Conservation (phyloP, 2,888 invertebrate species). For the Pandemis heparana region DNA sequence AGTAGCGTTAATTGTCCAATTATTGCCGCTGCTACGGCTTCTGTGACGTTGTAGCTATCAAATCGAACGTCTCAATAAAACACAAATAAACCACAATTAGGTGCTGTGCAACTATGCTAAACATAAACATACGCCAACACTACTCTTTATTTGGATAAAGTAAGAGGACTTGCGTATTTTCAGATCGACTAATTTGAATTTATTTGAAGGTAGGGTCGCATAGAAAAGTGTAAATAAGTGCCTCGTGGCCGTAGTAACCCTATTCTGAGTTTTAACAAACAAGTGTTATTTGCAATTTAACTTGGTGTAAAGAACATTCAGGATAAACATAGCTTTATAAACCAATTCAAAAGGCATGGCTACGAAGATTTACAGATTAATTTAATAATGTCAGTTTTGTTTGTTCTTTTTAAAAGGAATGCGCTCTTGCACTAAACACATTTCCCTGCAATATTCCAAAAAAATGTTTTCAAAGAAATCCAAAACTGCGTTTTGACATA, state of each 20-base stretch:
- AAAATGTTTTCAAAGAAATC: neutral
- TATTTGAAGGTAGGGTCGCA: neutral
- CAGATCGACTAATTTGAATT: neutral
- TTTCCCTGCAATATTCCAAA: too few species aligned
- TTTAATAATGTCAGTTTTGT: too few species aligned
- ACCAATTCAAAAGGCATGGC: too few species aligned
- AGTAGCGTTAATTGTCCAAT: conserved; percentile 63
- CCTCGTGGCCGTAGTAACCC: too few species aligned
- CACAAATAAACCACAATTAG: neutral
- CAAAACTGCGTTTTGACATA: conserved; percentile 18
- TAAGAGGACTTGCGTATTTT: neutral
- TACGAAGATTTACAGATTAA: too few species aligned
- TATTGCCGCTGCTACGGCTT: conserved; percentile 58
- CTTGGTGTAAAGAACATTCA: too few species aligned
- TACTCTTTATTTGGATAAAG: neutral
- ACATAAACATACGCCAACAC: neutral
- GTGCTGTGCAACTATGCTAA: neutral
- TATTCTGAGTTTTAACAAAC: too few species aligned
- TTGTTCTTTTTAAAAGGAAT: too few species aligned
- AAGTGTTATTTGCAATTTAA: too few species aligned
- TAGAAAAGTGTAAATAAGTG: neutral
- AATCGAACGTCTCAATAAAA: neutral
- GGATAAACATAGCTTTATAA: too few species aligned
- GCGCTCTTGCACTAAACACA: too few species aligned
- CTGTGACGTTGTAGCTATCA: conserved; percentile 54